These are phyloP conservation scores for Cygnus atratus DNA, from an alignment of 2,113 vertebrate species.

Conservation along the genomic window DNA sequence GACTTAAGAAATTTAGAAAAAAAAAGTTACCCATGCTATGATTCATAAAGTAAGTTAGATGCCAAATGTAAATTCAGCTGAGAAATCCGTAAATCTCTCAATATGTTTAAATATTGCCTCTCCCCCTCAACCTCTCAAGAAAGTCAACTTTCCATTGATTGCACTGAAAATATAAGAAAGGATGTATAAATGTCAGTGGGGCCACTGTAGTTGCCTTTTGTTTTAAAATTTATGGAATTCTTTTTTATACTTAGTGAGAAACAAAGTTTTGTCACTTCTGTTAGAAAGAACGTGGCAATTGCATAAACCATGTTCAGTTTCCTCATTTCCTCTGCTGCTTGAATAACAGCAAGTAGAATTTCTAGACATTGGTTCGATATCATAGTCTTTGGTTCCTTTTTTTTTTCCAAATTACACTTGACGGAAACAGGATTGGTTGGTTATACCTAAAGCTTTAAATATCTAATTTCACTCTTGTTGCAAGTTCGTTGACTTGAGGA, in stretches of 20 bases:
- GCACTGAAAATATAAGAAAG: neutral
- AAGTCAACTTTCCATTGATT: neutral
- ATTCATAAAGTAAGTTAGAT: neutral
- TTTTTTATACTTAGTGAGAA: neutral
- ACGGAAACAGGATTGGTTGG: neutral
- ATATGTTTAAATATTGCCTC: neutral
- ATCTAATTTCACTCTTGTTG: neutral
- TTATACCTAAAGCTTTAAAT: neutral
- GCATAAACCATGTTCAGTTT: neutral
- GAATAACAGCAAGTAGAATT: neutral
- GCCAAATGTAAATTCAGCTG: neutral
- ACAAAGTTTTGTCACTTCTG: neutral
- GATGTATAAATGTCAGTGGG: neutral
- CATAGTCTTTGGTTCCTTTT: neutral
- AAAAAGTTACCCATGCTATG: neutral
- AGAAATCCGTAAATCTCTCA: neutral
- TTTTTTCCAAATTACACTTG: neutral
- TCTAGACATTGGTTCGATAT: neutral
- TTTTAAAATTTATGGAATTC: neutral
- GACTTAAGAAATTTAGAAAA: neutral
- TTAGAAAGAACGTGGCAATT: fast-evolving
- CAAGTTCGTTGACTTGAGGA: neutral
- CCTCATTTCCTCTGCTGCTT: neutral
- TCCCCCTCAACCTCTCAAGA: neutral
- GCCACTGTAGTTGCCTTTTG: neutral